Evolutionary conservation across 2,888 invertebrate genomes (phyloP), one percentile per base, ranked within the genome.

Genomic region (Hypomecis atomaria): DNA sequence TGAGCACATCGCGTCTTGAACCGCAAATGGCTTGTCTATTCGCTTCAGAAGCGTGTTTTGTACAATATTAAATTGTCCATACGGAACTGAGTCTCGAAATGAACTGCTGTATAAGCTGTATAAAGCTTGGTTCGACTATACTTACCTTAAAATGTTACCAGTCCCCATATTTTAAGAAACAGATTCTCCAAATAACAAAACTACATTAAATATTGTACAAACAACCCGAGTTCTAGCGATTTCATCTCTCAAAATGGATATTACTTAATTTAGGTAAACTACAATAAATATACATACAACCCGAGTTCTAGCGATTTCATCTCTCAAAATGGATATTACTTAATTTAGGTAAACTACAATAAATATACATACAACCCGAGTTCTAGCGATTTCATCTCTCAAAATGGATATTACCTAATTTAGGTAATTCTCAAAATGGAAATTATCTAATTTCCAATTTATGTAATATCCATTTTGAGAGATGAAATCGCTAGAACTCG

Each of bases 21-120:
- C 71, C 65, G 65, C 73, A 73, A 78, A 77, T 76, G 69, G 72
- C 66, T 73, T 69, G 71, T 67, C 69, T 64, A 62, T 52, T 65
- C 67, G 36, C 62, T 60, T 58, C 55, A 71, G 56, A 60, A 69
- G 64, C 64, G 65, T 58, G 65, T 77, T 68, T 73, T 66, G 72
- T 68, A 71, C 68, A 37, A 70, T 72, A 77, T 78, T 76, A 77
- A 72, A 75, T 72, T 77, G 74, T 66, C 71, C 71, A 49, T 34
- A 53, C 40, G 49, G 49, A 37, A 11, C 33, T 9, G 38, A 52
- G 57, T 52, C 55, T 52, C 34, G 57, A 47, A 62, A 57, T 62
- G 57, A 57, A 62, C 40, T 57, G 52, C 34, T 62, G 45, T 52
- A 57, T 47, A 44, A 44, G 62, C n/a, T n/a, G n/a, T n/a, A n/a